Percentiles rank a stretch among this genome's conserved stretches.
phyloP scores from a whole-genome alignment of 2,888 invertebrate genomes.

The Nysson spinosus region DNA sequence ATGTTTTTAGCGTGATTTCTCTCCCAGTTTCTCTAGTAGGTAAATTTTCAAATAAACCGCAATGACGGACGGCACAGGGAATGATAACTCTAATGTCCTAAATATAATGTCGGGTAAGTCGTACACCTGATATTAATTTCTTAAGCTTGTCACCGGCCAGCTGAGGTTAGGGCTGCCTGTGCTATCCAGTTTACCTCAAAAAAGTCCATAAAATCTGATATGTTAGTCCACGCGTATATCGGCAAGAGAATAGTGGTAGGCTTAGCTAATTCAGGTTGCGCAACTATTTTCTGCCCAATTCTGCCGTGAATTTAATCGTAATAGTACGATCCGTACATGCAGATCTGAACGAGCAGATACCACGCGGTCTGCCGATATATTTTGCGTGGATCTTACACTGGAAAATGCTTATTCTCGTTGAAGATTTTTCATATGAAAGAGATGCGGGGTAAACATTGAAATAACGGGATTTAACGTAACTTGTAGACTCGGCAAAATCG shows the following conservation, averaged over 20 bases:
- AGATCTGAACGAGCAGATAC: conserved; percentile 26
- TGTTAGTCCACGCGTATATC: too few relatives aligned
- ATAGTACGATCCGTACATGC: background rate
- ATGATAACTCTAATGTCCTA: conserved; percentile 55
- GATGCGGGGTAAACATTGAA: too few relatives aligned
- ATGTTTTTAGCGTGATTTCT: conserved; percentile 24
- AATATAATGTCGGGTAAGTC: conserved; percentile 62
- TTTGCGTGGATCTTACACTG: too few relatives aligned
- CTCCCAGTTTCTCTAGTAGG: conserved; percentile 3
- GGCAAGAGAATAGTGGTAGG: too few relatives aligned
- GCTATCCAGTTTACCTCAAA: too few relatives aligned
- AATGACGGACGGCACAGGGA: conserved; percentile 61
- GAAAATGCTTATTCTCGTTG: too few relatives aligned
- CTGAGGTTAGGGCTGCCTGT: conserved; percentile 57
- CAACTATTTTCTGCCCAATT: too few relatives aligned
- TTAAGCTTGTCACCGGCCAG: conserved; percentile 40
- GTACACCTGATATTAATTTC: background rate
- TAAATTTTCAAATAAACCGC: background rate
- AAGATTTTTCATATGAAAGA: too few relatives aligned
- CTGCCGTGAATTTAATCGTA: too few relatives aligned
- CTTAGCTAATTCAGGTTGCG: too few relatives aligned
- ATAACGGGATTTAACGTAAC: background rate
- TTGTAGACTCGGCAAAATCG: conserved; percentile 29
- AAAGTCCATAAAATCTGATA: too few relatives aligned
- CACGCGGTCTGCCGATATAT: conserved; percentile 13